Conservation (phyloP, 2,113 vertebrate genomes). For the Electrona antarctica region DNA sequence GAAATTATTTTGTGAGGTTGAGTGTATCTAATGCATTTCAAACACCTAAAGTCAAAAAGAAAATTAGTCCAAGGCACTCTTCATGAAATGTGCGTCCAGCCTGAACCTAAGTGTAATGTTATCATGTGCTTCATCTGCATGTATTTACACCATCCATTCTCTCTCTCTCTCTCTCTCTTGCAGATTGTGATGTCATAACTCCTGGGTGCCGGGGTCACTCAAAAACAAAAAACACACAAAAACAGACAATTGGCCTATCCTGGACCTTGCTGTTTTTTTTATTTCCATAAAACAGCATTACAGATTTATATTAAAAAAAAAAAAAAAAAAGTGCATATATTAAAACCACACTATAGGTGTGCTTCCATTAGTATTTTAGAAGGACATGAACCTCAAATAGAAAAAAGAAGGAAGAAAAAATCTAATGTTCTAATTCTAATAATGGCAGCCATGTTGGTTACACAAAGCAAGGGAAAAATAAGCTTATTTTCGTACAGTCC, state of each 20-base stretch:
- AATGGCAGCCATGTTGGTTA: constrained; percentile 78
- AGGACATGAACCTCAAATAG: constrained; percentile 37
- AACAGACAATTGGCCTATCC: constrained; percentile 61
- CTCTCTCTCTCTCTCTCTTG: constrained; percentile 78
- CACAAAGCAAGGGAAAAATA: constrained; percentile 59
- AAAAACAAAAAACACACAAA: constrained; percentile 72
- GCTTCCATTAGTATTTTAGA: constrained; percentile 70
- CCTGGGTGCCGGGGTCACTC: constrained; percentile 88
- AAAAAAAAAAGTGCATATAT: constrained; percentile 75
- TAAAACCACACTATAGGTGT: constrained; percentile 67
- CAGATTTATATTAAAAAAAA: constrained; percentile 12
- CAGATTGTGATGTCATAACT: constrained; percentile 95
- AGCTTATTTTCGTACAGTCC: constrained; percentile 61
- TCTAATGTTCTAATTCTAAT: constrained; percentile 50
- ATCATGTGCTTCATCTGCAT: constrained; percentile 72
- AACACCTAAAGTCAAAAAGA: background rate
- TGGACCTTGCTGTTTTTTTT: constrained; percentile 73
- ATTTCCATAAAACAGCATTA: constrained; percentile 66
- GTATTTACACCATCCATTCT: constrained; percentile 70
- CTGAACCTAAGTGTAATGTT: constrained; percentile 31
- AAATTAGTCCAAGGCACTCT: background rate
- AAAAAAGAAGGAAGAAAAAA: constrained; percentile 22
- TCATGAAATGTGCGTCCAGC: constrained; percentile 55
- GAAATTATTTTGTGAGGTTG: background rate
- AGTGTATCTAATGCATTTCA: background rate